A percentile compares a stretch with the other conserved stretches of the same genome.
Evolutionary conservation across 2,797 vertebrate species (phyloP).

Genomic region (Myripristis jacobus): DNA sequence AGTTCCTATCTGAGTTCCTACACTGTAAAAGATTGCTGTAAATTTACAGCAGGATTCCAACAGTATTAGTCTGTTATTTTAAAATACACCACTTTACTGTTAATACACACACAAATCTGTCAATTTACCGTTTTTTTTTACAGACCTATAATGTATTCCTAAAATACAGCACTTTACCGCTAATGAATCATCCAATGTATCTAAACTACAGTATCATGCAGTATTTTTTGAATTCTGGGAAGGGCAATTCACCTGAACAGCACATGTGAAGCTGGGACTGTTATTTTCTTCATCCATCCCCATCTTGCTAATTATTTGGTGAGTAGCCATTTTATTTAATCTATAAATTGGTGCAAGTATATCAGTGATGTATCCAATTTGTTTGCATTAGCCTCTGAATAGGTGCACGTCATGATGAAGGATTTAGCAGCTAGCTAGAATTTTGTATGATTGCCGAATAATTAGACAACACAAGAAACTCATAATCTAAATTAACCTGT

Average conservation of each 20-base stretch:
- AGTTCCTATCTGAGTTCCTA: no score
- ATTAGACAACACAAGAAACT: not conserved
- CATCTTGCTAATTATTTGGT: not conserved
- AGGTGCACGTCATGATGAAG: not conserved
- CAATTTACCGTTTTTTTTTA: not conserved
- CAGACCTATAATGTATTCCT: no score
- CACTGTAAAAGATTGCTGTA: not conserved
- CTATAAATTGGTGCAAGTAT: not conserved
- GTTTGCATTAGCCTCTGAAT: not conserved
- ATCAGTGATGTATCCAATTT: not conserved
- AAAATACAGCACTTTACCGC: no score
- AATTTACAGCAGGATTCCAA: not conserved
- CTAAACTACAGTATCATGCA: no score
- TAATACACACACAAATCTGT: not conserved
- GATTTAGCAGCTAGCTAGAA: not conserved
- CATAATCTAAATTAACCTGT: not conserved
- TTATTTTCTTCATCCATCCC: not conserved
- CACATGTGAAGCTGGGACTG: not conserved
- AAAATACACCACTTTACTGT: not conserved
- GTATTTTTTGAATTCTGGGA: no score
- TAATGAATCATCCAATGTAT: no score
- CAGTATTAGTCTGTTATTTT: not conserved
- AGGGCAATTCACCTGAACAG: no score
- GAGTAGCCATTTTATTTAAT: not conserved
- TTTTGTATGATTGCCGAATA: not conserved